Percentiles rank a stretch among this genome's conserved stretches.
Evolutionary conservation across 30 jellyfish, hydroid and myxozoan species (phyloP).

Genomic region (Turritopsis rubra): DNA sequence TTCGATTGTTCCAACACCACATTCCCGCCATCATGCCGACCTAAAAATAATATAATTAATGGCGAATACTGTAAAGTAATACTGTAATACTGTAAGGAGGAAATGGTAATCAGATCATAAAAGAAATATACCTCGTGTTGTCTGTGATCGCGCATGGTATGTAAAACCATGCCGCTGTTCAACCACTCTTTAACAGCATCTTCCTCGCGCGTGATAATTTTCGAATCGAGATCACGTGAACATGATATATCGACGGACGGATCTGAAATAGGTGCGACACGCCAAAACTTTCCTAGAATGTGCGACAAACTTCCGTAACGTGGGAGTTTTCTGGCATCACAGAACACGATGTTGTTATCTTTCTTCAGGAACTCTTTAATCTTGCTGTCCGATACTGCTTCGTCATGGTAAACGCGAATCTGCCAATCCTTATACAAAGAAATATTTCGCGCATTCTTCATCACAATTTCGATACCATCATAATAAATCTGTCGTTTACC

Average conservation of each 20-base stretch:
- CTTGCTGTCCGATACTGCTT: neutral
- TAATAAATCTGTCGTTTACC: slow-evolving; percentile 11
- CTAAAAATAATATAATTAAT: too few relatives aligned
- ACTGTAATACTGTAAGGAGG: too few relatives aligned
- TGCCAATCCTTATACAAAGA: slow-evolving; percentile 11
- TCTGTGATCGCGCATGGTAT: slow-evolving; percentile 12
- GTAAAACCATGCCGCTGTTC: slow-evolving; percentile 2
- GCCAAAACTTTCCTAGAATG: slow-evolving; percentile 10
- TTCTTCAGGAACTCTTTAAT: slow-evolving; percentile 1
- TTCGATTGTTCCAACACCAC: slow-evolving; percentile 15
- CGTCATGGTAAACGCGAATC: slow-evolving; percentile 6
- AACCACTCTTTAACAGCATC: slow-evolving; percentile 8
- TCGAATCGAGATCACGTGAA: slow-evolving; percentile 20
- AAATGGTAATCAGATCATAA: too few relatives aligned
- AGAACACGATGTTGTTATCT: slow-evolving; percentile 1
- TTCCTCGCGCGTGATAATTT: neutral
- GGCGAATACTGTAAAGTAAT: too few relatives aligned
- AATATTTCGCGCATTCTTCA: slow-evolving; percentile 11
- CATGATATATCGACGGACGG: slow-evolving; percentile 10
- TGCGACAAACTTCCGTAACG: neutral
- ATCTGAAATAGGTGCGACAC: slow-evolving; percentile 9
- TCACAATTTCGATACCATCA: slow-evolving; percentile 9
- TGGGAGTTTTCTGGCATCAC: slow-evolving; percentile 10
- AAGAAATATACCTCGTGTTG: neutral
- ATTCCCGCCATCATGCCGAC: slow-evolving; percentile 21